Conservation (phyloP, 1,140 invertebrate species). For the Drosophila nikananu region DNA sequence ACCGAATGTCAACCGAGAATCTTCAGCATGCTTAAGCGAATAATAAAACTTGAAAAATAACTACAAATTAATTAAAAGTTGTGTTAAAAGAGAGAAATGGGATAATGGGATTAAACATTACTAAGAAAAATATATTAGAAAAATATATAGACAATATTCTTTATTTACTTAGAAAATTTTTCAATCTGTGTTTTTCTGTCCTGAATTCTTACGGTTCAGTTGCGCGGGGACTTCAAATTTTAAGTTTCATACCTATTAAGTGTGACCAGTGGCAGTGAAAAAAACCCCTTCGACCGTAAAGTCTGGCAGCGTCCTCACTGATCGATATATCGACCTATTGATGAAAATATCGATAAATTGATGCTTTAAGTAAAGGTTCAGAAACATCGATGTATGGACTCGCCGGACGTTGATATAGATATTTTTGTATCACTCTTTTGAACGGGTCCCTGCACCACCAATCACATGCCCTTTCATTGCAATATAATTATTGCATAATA, state of each 20-base stretch:
- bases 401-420: too few species aligned
- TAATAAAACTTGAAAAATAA: constrained; percentile 68
- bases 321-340: not conserved
- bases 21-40: constrained; percentile 71
- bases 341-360: not conserved
- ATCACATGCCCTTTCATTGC: too few species aligned
- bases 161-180: too few species aligned
- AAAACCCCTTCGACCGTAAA: not conserved
- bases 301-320: not conserved
- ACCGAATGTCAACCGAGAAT: constrained; percentile 71
- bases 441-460: too few species aligned
- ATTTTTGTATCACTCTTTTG: too few species aligned
- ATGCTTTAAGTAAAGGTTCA: not conserved
- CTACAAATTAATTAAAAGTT: constrained; percentile 17
- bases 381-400: too few species aligned
- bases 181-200: too few species aligned
- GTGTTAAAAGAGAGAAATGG: not conserved
- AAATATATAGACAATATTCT: too few species aligned
- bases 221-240: not conserved
- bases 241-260: not conserved
- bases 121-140: too few species aligned
- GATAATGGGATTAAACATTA: too few species aligned
- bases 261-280: not conserved
- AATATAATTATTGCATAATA: too few species aligned
- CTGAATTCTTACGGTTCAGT: too few species aligned